A percentile compares a stretch with the other conserved stretches of the same genome.
Conservation (phyloP, 2,888 invertebrate species). For the Scaptomyza polygonia region DNA sequence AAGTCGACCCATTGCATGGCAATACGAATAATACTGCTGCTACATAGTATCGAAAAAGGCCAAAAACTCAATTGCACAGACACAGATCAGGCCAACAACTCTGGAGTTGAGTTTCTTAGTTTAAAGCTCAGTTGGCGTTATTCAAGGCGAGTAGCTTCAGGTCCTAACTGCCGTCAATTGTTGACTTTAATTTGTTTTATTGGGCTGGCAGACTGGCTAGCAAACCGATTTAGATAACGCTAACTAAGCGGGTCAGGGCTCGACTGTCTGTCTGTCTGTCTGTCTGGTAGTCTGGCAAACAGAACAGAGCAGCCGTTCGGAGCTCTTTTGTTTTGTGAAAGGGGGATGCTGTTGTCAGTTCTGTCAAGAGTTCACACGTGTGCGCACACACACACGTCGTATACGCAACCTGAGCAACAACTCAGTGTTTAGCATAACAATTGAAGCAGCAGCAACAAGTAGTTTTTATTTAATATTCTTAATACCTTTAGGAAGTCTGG, state of each 20-base stretch:
- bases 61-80: slow-evolving; percentile 28
- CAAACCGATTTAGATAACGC: slow-evolving; percentile 66
- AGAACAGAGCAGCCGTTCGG: slow-evolving; percentile 17
- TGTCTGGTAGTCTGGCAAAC: slow-evolving; percentile 15
- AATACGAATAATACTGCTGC: slow-evolving; percentile 21
- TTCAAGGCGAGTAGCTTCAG: slow-evolving; percentile 79
- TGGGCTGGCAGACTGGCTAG: slow-evolving; percentile 53
- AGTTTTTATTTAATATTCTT: slow-evolving; percentile 58
- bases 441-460: slow-evolving; percentile 76
- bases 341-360: slow-evolving; percentile 2
- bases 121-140: slow-evolving; percentile 16
- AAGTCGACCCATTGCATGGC: slow-evolving; percentile 27
- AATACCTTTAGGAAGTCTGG: slow-evolving; percentile 81
- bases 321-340: slow-evolving; percentile 44
- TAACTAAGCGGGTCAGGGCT: slow-evolving; percentile 78
- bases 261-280: slow-evolving; percentile 11
- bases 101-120: background rate
- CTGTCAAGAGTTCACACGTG: slow-evolving; percentile 47
- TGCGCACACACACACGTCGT: slow-evolving; percentile 70
- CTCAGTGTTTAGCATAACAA: slow-evolving; percentile 66
- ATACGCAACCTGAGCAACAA: slow-evolving; percentile 76
- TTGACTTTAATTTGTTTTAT: slow-evolving; percentile 78
- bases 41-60: slow-evolving; percentile 14
- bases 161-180: slow-evolving; percentile 77
- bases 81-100: slow-evolving; percentile 21